Evolutionary conservation across 1,140 invertebrate genomes (phyloP), one percentile per base, ranked within the genome.

Genomic region (Diploscapter pachys): DNA sequence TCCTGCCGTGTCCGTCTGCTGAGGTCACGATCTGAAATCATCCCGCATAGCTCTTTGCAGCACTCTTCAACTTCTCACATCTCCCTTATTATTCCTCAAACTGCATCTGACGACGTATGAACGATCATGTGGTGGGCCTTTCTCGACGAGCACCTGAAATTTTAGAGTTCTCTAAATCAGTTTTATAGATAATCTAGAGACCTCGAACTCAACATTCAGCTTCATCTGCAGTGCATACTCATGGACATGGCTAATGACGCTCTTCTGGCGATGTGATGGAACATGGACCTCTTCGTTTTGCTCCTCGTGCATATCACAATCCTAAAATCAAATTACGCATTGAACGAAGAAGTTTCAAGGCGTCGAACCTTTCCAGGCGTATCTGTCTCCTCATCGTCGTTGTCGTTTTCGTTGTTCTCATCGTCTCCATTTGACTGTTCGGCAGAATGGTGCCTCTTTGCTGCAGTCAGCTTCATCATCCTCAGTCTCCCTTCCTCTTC

Each of bases 101-200:
- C 88, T 90, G 85, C 94, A 96, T 72, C 90, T 89, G 0, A 94
- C 94, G 54, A 93, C 89, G 86, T 95, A 97, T 49, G 90, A 92
- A 85, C 95, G 91, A 91, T 98, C 96, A 83, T 99, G 96, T 4
- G 96, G 94, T 61, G 95, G 95, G 4, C 96, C 96, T 75, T 91
- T 92, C 87, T 98, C 96, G 5, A 92, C 91, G 52, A 93, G 89
- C 2, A 97, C 93, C 86, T 88, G 53, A 65, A 72, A 31, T 66
- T 77, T 50, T n/a, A 8, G 8, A 5, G 11, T 51, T 81, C 8
- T 78, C 13, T 49, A 50, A 49, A 76, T 13, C 50, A 11, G 52
- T 50, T 51, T 48, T 13, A 5, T 31, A 31, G 31, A 31, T 31
- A 31, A 31, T 31, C 31, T 31, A 31, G 31, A 31, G 8, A 88